These are phyloP conservation scores for Oasisia sp. DNA, from an alignment of 2,888 invertebrate genomes.

Conservation along the genomic window DNA sequence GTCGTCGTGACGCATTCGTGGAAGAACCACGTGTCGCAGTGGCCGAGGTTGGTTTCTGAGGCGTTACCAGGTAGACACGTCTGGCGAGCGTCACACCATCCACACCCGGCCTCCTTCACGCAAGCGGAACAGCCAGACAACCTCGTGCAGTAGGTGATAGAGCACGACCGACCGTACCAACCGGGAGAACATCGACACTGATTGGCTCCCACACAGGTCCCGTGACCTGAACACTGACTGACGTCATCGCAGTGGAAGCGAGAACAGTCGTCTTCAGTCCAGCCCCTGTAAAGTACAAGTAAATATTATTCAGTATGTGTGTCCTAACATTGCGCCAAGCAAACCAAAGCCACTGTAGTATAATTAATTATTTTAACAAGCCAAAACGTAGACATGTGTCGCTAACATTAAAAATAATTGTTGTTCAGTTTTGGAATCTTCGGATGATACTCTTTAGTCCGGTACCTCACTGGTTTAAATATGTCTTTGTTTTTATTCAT, in stretches of 20 bases:
- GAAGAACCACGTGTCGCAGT: constrained; percentile 25
- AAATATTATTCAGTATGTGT: neutral
- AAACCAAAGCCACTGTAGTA: neutral
- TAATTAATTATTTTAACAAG: neutral
- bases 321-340: neutral
- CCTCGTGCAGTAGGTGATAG: constrained; percentile 23
- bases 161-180: constrained; percentile 8
- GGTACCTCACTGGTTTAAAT: no score
- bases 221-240: neutral
- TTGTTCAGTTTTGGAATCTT: no score
- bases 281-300: neutral
- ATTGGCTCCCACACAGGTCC: constrained; percentile 25
- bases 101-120: constrained; percentile 13
- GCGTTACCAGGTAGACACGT: constrained; percentile 23
- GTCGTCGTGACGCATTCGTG: neutral
- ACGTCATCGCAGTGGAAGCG: neutral
- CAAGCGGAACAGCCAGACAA: neutral
- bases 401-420: no score
- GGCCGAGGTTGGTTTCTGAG: neutral
- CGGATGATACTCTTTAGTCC: no score
- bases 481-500: no score
- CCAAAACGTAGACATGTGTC: no score
- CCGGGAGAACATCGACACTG: constrained; percentile 23
- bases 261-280: constrained; percentile 18
- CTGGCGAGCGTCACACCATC: constrained; percentile 25